Conservation (phyloP, 2,113 vertebrate genomes). For the Mandrillus leucophaeus region DNA sequence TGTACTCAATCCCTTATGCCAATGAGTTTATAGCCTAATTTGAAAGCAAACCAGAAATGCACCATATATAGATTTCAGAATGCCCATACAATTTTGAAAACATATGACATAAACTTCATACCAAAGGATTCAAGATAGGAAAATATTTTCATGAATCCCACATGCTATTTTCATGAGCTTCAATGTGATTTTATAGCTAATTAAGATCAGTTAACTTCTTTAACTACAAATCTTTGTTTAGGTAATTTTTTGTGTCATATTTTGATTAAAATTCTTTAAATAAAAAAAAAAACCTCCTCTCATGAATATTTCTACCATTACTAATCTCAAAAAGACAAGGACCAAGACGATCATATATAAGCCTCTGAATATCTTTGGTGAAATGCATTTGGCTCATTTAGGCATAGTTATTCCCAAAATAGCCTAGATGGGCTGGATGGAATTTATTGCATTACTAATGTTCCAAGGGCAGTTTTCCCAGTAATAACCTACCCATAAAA, state of each 20-base stretch:
- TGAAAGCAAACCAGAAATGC: neutral
- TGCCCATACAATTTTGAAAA: neutral
- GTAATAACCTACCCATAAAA: conserved; percentile 29
- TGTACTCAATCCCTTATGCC: neutral
- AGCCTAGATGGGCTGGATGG: neutral
- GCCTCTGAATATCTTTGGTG: conserved; percentile 31
- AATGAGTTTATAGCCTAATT: neutral
- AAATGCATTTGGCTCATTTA: conserved; percentile 27
- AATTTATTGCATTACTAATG: conserved; percentile 50
- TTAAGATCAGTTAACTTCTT: neutral
- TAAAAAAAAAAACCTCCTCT: neutral
- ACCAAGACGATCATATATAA: neutral
- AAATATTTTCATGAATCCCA: neutral
- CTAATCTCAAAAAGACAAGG: conserved; percentile 47
- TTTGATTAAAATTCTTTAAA: conserved; percentile 26
- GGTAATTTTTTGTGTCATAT: neutral
- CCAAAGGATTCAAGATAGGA: neutral
- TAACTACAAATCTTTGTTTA: neutral
- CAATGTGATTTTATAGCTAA: neutral
- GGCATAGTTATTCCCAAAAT: conserved; percentile 42
- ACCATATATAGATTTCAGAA: neutral
- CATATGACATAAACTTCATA: neutral
- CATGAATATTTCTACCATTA: neutral
- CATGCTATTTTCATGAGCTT: neutral
- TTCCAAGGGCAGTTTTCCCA: conserved; percentile 32